These are phyloP conservation scores for Passerina amoena DNA, from an alignment of 2,113 vertebrate genomes.

Conservation along the genomic window DNA sequence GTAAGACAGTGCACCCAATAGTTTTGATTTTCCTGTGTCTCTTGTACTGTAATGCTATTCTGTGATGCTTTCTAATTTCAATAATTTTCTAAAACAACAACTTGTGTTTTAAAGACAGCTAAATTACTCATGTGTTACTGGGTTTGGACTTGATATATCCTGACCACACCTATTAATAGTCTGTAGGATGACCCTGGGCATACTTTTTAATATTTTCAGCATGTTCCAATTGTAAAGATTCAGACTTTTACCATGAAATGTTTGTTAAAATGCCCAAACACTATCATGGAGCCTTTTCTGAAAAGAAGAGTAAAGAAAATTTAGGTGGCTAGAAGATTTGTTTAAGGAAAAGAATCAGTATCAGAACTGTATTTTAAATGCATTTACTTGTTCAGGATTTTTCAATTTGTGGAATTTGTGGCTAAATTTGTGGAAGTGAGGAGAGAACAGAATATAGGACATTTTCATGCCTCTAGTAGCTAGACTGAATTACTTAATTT, in stretches of 20 bases:
- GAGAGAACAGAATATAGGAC: background rate
- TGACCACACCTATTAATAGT: background rate
- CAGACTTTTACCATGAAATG: background rate
- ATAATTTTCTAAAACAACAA: background rate
- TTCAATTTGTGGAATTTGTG: background rate
- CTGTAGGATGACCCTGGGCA: background rate
- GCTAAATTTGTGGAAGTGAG: background rate
- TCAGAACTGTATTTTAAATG: background rate
- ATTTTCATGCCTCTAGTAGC: background rate
- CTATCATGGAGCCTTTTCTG: background rate
- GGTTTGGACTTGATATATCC: background rate
- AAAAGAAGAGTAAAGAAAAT: background rate
- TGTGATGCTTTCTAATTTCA: background rate
- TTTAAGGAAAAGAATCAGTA: background rate
- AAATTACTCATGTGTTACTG: background rate
- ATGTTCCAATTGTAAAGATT: background rate
- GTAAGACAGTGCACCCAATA: background rate
- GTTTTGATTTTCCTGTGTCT: background rate
- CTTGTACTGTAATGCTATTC: background rate
- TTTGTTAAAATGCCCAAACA: background rate
- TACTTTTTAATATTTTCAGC: background rate
- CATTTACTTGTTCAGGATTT: background rate
- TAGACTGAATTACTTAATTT: background rate
- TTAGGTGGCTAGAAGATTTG: background rate
- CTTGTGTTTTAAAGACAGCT: background rate